These are phyloP conservation scores for Omphaloscelis lunosa DNA, from an alignment of 2,888 invertebrate genomes.

Conservation along the genomic window DNA sequence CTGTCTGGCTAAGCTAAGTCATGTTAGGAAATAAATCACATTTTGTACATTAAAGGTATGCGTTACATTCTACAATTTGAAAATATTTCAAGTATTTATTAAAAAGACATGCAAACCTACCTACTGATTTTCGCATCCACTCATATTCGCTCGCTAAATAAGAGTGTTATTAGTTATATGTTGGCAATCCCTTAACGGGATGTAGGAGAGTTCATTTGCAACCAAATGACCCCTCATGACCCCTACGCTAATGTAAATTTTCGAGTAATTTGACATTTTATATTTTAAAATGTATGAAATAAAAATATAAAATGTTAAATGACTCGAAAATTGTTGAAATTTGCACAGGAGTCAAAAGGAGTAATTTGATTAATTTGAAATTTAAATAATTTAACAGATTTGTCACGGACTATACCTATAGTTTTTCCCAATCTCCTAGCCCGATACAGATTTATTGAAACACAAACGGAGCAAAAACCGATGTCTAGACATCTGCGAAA, in stretches of 20 bases:
- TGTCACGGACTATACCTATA: background rate
- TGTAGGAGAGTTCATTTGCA: no score
- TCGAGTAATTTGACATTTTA: no score
- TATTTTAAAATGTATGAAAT: no score
- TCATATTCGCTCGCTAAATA: slow-evolving; percentile 2
- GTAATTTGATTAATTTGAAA: no score
- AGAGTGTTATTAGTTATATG: no score
- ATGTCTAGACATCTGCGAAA: slow-evolving; percentile 74
- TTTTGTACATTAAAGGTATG: background rate
- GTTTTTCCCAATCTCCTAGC: slow-evolving; percentile 1
- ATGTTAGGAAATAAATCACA: background rate
- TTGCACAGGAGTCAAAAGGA: no score
- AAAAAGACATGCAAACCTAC: background rate
- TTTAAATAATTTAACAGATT: slow-evolving; percentile 1
- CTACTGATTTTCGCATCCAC: slow-evolving; percentile 15
- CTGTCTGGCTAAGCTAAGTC: background rate
- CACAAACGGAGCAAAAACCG: slow-evolving; percentile 56
- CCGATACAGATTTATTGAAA: slow-evolving; percentile 13
- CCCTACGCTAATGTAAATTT: no score
- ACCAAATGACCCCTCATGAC: no score
- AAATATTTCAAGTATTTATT: background rate
- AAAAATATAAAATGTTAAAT: no score
- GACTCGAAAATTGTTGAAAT: no score
- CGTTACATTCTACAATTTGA: background rate
- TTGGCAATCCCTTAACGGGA: no score